These are phyloP conservation scores for Melanocharis versteri DNA, from an alignment of 2,113 vertebrate genomes.

Conservation along the genomic window DNA sequence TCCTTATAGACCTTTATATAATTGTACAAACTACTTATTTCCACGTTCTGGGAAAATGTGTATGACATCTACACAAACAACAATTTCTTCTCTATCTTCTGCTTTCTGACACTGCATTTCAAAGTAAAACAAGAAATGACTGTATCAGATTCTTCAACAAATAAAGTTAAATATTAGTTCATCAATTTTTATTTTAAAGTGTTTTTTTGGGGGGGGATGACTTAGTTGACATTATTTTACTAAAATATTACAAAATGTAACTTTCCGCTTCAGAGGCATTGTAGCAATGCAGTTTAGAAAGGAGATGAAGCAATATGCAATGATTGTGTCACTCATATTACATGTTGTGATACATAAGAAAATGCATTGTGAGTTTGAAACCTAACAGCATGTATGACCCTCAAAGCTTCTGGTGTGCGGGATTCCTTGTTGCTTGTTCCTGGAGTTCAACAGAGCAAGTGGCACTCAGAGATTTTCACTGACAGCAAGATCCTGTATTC, in stretches of 20 bases:
- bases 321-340: neutral
- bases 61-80: neutral
- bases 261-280: neutral
- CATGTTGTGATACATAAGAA: neutral
- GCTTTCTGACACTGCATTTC: neutral
- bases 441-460: neutral
- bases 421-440: neutral
- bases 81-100: neutral
- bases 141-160: neutral
- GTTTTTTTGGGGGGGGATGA: fast-evolving
- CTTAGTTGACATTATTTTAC: neutral
- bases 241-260: neutral
- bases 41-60: neutral
- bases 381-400: neutral
- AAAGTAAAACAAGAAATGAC: neutral
- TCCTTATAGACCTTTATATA: neutral
- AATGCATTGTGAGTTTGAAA: neutral
- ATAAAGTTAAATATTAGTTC: neutral
- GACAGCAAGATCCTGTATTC: neutral
- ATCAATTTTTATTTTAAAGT: neutral
- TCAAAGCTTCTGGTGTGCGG: neutral
- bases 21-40: neutral
- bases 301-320: neutral
- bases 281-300: neutral
- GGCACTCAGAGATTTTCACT: neutral